Evolutionary conservation across 2,888 invertebrate species (phyloP), one percentile per base, ranked within the genome.

Genomic region (Spatulosminthurus flaviceps): DNA sequence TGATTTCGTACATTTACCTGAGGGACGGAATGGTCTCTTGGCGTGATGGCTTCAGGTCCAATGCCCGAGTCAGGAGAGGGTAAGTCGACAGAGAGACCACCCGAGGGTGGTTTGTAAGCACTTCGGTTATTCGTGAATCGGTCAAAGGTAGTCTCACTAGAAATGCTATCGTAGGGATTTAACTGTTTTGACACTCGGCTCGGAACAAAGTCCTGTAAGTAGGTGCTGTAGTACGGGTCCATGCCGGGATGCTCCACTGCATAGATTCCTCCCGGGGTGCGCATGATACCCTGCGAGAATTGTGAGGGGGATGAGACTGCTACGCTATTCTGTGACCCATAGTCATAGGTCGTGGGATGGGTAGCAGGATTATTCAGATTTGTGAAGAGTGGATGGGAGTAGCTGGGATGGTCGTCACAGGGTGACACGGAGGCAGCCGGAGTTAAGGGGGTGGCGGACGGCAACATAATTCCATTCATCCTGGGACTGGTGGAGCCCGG

Each of bases 41-140:
- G 95, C 81, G 96, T 96, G 88, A 95, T 95, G 86, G 95, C 94
- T 87, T 96, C 95, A 60, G 95, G 94, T 83, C 97, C 97, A 87
- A 97, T 97, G 83, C 97, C 97, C 87, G 95, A 95, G 90, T 97
- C 97, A 34, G 96, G 96, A 86, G 96, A 96, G 34, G 97, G 96
- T 87, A 97, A 91, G 89, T 97, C 97, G 87, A 96, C 96, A 75
- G 95, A 95, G 85, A 96, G 80, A 34, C 79, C 80, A 29, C 69
- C 83, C 51, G 85, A 83, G 34, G 83, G 81, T 19, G 34, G 51
- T 79, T 84, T 85, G 81, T 84, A 84, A 88, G 84, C 91, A 90
- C 82, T 83, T 26, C 78, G 81, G 80, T 76, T 81, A 61, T 81
- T 78, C 4, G 51, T 51, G 82, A 92, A 92, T 85, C 92, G 89